Conservation (phyloP, 2,113 vertebrate genomes). For the Hymenochirus boettgeri region DNA sequence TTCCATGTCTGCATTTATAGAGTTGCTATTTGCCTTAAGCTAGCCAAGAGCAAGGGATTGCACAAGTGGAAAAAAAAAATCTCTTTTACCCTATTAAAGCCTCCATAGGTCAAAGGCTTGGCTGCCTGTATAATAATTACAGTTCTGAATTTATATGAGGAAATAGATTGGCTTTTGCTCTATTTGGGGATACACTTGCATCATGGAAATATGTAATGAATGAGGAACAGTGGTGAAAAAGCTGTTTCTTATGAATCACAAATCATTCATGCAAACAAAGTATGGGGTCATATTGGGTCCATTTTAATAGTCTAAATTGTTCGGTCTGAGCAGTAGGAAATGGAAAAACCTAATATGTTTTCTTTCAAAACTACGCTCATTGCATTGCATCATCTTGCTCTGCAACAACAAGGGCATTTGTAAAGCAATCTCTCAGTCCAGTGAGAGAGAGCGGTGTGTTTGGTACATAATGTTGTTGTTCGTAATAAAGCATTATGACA, state of each 20-base stretch:
- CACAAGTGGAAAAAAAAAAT: too few species aligned
- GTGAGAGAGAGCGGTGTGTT: neutral
- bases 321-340: neutral
- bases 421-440: conserved; percentile 7
- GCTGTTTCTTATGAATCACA: neutral
- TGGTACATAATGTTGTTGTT: conserved; percentile 1
- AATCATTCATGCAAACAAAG: conserved; percentile 7
- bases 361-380: neutral
- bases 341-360: neutral
- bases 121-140: too few species aligned
- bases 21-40: too few species aligned
- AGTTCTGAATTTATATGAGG: too few species aligned
- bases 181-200: too few species aligned
- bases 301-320: neutral
- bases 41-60: too few species aligned
- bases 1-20: too few species aligned
- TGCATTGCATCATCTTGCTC: neutral
- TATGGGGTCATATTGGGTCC: conserved; percentile 10
- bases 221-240: too few species aligned
- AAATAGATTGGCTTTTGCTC: too few species aligned
- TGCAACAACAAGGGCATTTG: conserved; percentile 5
- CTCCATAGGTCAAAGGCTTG: too few species aligned
- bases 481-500: conserved; percentile 19
- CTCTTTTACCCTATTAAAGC: too few species aligned
- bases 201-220: too few species aligned